phyloP scores from a whole-genome alignment of 2,888 invertebrate genomes.

The Hydroisotoma schaefferi region DNA sequence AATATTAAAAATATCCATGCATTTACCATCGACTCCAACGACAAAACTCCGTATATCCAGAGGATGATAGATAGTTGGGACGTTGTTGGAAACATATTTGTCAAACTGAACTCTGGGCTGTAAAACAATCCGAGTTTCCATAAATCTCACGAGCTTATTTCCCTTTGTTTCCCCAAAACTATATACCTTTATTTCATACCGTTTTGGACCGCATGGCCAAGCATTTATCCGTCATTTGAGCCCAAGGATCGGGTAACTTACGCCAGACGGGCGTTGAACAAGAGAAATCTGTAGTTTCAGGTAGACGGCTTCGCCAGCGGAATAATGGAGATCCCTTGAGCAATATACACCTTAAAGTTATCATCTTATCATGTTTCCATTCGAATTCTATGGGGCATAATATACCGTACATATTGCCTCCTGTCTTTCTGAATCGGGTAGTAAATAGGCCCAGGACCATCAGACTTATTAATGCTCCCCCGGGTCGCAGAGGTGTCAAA shows the following conservation, averaged over 20 bases:
- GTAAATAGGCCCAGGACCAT: constrained; percentile 11
- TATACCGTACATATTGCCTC: not conserved
- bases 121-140: not conserved
- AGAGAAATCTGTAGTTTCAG: not conserved
- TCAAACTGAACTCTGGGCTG: constrained; percentile 37
- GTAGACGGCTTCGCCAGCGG: not conserved
- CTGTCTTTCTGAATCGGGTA: not conserved
- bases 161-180: no score
- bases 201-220: constrained; percentile 26
- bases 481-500: constrained; percentile 26
- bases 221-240: constrained; percentile 18
- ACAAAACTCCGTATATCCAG: constrained; percentile 40
- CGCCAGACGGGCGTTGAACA: not conserved
- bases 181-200: no score
- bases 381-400: not conserved
- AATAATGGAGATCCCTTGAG: not conserved
- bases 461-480: not conserved
- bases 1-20: no score
- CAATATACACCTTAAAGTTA: not conserved
- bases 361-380: not conserved
- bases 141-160: not conserved
- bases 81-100: constrained; percentile 36
- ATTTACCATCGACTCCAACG: constrained; percentile 31
- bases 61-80: constrained; percentile 39
- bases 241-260: constrained; percentile 19